Evolutionary conservation across 2,113 vertebrate genomes (phyloP).

Genomic region (Galeopterus variegatus): DNA sequence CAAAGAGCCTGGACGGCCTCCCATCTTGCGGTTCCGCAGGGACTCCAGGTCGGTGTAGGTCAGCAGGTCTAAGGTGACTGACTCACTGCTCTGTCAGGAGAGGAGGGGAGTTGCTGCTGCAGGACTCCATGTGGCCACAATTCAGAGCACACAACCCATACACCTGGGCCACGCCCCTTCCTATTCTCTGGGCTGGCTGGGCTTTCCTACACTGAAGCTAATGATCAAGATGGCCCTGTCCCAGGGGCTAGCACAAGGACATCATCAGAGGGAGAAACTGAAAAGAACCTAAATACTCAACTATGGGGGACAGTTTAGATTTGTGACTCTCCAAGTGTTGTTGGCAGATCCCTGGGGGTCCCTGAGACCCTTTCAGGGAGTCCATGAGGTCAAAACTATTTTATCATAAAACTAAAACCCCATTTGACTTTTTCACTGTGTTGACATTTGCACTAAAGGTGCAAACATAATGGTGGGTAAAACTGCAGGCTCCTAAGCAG

Average conservation of each 20-base stretch:
- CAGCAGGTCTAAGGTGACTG: constrained; percentile 95
- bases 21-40: constrained; percentile 92
- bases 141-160: not conserved
- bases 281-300: not conserved
- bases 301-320: not conserved
- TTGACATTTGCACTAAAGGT: not conserved
- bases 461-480: not conserved
- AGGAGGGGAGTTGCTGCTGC: not conserved
- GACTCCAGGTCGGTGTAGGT: constrained; percentile 95
- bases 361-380: not conserved
- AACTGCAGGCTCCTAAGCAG: not conserved
- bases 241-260: not conserved
- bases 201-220: not conserved
- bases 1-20: constrained; percentile 84
- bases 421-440: not conserved
- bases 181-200: not conserved
- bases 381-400: not conserved
- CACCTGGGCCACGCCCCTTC: fast-evolving
- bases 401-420: not conserved
- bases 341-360: not conserved
- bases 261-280: too few relatives aligned
- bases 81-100: constrained; percentile 92
- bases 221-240: not conserved
- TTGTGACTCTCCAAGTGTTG: not conserved
- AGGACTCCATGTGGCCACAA: not conserved